These are phyloP conservation scores for Sebastes baramenuke DNA, from an alignment of 2,797 vertebrate species.

Conservation along the genomic window DNA sequence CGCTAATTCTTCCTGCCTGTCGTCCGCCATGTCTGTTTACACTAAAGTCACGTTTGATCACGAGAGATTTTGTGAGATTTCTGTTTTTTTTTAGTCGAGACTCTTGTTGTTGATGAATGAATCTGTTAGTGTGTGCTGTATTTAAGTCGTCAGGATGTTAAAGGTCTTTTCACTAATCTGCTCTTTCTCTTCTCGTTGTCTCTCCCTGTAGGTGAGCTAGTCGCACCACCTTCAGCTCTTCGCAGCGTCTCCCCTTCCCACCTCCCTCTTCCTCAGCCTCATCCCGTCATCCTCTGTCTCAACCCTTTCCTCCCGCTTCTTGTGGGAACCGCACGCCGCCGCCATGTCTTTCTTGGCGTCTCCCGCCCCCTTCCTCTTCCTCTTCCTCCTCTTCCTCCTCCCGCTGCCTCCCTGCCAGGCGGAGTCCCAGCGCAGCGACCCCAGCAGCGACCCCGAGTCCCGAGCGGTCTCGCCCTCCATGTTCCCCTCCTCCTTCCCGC, in stretches of 20 bases:
- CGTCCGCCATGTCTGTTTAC: too few relatives aligned
- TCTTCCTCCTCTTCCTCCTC: constrained; percentile 56
- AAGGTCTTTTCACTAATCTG: neutral
- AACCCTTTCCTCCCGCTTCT: neutral
- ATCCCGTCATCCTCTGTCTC: constrained; percentile 8
- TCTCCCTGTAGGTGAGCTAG: constrained; percentile 64
- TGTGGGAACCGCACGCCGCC: neutral
- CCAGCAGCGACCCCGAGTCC: neutral
- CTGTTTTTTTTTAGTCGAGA: too few relatives aligned
- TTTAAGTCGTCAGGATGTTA: neutral
- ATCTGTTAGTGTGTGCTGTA: neutral
- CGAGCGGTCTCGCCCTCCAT: constrained; percentile 31
- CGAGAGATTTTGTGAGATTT: too few relatives aligned
- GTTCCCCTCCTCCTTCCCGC: constrained; percentile 37
- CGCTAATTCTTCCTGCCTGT: too few relatives aligned
- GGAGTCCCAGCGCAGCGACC: constrained; percentile 63
- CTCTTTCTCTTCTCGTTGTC: neutral
- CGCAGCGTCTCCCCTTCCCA: constrained; percentile 6
- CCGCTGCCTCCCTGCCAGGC: constrained; percentile 56
- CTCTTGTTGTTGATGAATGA: too few relatives aligned
- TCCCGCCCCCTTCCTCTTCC: constrained; percentile 29
- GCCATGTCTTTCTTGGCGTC: constrained; percentile 50
- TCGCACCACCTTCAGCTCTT: constrained; percentile 49
- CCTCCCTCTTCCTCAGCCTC: constrained; percentile 26
- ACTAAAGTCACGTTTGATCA: too few relatives aligned